These are phyloP conservation scores for Orchesella flavescens DNA, from an alignment of 2,888 invertebrate genomes.

Conservation along the genomic window DNA sequence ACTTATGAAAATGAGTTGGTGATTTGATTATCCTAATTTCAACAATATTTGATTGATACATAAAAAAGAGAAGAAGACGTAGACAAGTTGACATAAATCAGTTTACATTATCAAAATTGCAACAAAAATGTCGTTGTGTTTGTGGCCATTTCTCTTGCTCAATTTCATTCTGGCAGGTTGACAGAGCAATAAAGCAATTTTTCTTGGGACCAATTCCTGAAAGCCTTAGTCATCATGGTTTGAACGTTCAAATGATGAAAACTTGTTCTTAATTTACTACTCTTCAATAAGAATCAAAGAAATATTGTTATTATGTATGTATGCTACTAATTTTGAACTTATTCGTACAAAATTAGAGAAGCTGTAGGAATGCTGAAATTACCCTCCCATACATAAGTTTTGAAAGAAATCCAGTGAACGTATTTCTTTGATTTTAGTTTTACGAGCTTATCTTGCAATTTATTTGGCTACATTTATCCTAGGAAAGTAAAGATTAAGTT, in stretches of 20 bases:
- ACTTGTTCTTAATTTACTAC: too few relatives aligned
- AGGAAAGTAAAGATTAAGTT: background rate
- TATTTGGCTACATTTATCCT: background rate
- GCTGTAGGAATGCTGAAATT: too few relatives aligned
- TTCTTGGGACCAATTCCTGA: background rate
- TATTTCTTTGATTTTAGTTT: background rate
- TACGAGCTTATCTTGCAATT: background rate
- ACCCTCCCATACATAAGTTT: background rate
- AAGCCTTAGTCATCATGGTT: too few relatives aligned
- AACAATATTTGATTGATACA: slow-evolving; percentile 20
- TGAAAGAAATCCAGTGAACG: background rate
- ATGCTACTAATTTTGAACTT: too few relatives aligned
- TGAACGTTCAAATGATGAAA: too few relatives aligned
- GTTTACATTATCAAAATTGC: background rate
- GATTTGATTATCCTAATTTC: slow-evolving; percentile 51
- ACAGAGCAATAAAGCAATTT: background rate
- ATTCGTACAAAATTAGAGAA: too few relatives aligned
- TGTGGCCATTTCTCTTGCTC: background rate
- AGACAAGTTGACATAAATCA: background rate
- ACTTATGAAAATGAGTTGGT: slow-evolving; percentile 23
- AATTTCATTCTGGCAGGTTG: background rate
- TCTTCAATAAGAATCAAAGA: too few relatives aligned
- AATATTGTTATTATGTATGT: too few relatives aligned
- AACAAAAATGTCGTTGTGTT: background rate
- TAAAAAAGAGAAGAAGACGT: background rate